Evolutionary conservation across 2,797 vertebrate genomes (phyloP).

Genomic region (Poeciliopsis turneri): DNA sequence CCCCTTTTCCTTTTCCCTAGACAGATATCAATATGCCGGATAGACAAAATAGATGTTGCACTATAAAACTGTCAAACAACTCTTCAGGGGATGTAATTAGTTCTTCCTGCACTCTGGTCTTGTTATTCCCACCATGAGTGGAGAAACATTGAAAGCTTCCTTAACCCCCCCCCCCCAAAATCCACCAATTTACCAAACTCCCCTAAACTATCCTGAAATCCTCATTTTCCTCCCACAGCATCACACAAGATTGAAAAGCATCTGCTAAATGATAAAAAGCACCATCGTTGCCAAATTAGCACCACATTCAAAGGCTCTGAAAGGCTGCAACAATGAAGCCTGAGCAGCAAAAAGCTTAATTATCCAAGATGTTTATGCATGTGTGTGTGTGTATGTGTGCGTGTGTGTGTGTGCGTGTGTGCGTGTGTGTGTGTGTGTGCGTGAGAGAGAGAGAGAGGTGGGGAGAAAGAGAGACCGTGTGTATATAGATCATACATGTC

Average conservation of each 20-base stretch:
- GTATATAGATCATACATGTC: slow-evolving; percentile 37
- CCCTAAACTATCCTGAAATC: slow-evolving; percentile 69
- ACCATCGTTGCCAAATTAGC: slow-evolving; percentile 76
- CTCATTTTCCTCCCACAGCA: slow-evolving; percentile 58
- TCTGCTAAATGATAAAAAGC: slow-evolving; percentile 77
- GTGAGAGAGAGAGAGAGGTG: background rate
- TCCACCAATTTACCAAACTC: slow-evolving; percentile 69
- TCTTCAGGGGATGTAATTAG: slow-evolving; percentile 79
- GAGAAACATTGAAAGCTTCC: slow-evolving; percentile 74
- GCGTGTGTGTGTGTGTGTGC: slow-evolving; percentile 34
- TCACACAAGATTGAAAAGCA: slow-evolving; percentile 72
- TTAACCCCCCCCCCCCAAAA: slow-evolving; percentile 59
- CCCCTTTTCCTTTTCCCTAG: slow-evolving; percentile 51
- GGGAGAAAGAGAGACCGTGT: background rate
- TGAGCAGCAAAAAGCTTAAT: slow-evolving; percentile 79
- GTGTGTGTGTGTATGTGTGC: slow-evolving; percentile 27
- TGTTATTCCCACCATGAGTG: slow-evolving; percentile 70
- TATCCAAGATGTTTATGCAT: slow-evolving; percentile 61
- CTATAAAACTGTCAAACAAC: slow-evolving; percentile 80
- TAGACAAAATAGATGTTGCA: slow-evolving; percentile 74
- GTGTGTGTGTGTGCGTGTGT: slow-evolving; percentile 40
- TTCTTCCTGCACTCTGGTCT: slow-evolving; percentile 76
- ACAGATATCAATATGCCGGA: slow-evolving; percentile 75
- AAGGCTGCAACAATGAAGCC: slow-evolving; percentile 79
- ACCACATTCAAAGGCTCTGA: slow-evolving; percentile 79